Conservation (phyloP, 2,888 invertebrate genomes). For the Monoplex corrugatus region DNA sequence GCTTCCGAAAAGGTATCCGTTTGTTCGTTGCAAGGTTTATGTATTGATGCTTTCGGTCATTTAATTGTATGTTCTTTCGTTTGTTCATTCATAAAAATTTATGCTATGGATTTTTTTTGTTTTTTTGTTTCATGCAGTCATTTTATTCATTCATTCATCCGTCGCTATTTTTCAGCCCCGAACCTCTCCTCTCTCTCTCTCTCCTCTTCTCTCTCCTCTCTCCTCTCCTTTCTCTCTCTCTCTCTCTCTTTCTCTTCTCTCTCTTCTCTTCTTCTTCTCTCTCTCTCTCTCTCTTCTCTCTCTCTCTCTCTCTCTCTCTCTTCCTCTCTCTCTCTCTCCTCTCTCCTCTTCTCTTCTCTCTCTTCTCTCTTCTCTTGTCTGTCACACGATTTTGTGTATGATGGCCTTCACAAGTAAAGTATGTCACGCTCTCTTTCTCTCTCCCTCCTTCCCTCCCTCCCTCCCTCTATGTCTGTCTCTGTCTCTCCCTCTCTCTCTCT, state of each 20-base stretch:
- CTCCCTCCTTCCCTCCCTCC: background rate
- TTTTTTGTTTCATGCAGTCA: background rate
- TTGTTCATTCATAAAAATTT: too few relatives aligned
- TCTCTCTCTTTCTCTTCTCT: background rate
- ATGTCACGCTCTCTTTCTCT: background rate
- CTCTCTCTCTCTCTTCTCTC: background rate
- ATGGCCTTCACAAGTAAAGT: background rate
- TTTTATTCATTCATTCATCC: background rate
- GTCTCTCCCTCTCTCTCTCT: background rate
- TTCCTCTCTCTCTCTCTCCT: background rate
- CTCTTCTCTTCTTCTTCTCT: background rate
- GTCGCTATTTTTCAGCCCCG: background rate
- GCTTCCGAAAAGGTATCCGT: constrained; percentile 58
- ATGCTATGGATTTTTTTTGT: too few relatives aligned
- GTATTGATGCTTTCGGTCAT: too few relatives aligned
- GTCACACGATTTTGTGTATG: background rate
- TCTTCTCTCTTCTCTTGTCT: background rate
- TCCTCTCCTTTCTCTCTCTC: background rate
- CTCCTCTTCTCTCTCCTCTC: background rate
- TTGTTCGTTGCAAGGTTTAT: too few relatives aligned
- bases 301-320: background rate
- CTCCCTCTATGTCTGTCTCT: background rate
- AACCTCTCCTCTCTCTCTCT: background rate
- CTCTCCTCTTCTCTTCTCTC: background rate
- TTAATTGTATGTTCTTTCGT: too few relatives aligned